Conservation (phyloP, 2,113 vertebrate species). For the Xyrauchen texanus region DNA sequence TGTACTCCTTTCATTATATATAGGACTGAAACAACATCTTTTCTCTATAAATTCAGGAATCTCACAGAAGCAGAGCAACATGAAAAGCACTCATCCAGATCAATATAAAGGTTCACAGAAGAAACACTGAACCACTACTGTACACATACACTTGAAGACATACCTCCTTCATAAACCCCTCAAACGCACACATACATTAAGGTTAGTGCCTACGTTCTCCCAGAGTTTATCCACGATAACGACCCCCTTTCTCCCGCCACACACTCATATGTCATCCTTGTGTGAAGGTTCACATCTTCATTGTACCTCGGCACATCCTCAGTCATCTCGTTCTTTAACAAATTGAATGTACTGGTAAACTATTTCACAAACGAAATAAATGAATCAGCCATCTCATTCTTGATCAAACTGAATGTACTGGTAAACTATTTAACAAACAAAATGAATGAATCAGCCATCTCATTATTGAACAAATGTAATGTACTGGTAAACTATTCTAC, state of each 20-base stretch:
- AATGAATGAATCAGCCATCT: too few relatives aligned
- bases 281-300: neutral
- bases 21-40: neutral
- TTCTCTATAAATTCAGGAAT: constrained; percentile 1
- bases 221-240: too few relatives aligned
- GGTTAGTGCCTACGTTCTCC: too few relatives aligned
- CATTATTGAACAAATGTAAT: too few relatives aligned
- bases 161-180: neutral
- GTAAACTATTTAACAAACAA: too few relatives aligned
- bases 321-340: too few relatives aligned
- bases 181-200: neutral
- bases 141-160: neutral
- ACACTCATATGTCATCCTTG: constrained; percentile 25
- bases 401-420: too few relatives aligned
- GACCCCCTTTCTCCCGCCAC: neutral
- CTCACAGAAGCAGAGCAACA: neutral
- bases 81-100: neutral
- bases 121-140: constrained; percentile 4
- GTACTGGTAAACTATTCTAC: too few relatives aligned
- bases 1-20: neutral
- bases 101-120: constrained; percentile 24
- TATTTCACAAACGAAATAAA: too few relatives aligned
- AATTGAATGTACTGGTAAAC: too few relatives aligned
- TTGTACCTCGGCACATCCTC: too few relatives aligned
- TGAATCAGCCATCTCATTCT: too few relatives aligned